Evolutionary conservation across 2,113 vertebrate species (phyloP).

Genomic region (Stomatorhinus ivindoensis): DNA sequence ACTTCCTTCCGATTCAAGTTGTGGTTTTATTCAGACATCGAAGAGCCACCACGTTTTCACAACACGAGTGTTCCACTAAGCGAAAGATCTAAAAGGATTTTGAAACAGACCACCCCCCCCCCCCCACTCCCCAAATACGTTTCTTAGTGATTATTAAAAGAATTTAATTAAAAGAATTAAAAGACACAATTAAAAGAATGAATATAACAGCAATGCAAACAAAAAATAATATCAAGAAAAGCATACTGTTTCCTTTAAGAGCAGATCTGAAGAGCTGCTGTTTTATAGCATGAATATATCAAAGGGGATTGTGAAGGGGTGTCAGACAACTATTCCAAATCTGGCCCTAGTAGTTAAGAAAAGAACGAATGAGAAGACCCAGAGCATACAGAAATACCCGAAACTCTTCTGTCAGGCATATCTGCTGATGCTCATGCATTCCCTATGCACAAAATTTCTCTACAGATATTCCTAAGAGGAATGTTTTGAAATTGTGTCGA

Average conservation of each 20-base stretch:
- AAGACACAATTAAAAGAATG: neutral
- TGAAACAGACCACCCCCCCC: neutral
- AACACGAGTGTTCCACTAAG: neutral
- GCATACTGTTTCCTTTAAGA: neutral
- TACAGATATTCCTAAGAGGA: neutral
- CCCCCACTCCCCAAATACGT: neutral
- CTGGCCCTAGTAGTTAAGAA: neutral
- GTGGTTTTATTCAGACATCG: neutral
- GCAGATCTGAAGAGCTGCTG: neutral
- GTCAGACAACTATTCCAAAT: neutral
- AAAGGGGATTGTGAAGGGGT: neutral
- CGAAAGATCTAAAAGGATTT: neutral
- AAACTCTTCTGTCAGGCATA: neutral
- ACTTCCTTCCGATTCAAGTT: constrained; percentile 15
- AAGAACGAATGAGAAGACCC: neutral
- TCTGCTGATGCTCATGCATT: neutral
- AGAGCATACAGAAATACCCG: neutral
- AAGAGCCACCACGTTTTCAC: neutral
- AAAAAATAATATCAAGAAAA: neutral
- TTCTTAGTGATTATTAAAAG: neutral
- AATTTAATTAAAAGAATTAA: too few species aligned
- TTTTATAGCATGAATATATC: neutral
- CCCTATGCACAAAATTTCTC: neutral
- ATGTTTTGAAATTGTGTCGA: neutral
- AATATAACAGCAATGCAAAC: neutral